Base-by-base conservation (phyloP, 2,797 vertebrate species). In the Thaleichthys pacificus region DNA sequence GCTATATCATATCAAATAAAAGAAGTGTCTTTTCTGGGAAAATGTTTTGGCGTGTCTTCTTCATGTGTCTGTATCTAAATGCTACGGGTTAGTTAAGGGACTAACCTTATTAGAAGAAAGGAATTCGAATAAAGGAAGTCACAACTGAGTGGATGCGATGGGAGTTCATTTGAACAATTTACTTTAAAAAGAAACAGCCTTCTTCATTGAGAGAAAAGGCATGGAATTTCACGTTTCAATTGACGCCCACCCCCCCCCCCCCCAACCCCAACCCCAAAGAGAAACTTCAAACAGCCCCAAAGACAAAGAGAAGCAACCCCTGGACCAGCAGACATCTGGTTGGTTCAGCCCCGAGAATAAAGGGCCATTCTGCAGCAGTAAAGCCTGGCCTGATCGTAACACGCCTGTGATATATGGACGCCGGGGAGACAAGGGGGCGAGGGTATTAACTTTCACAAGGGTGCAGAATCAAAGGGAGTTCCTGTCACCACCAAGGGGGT, bases 391-490 rank as follows among this genome's bases (percentile, higher is more conserved):
- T 68, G 74, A 87, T 89, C 83, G 87, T 91, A 88, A 91, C 88
- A 80, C 73, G 80, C 66, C 89, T 90, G 88, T 93, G 90, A 91
- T 91, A 92, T 91, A 92, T 87, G 86, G 86, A 81, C 87, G 84
- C 71, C 73, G 77, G 73, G 80, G 81, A 70, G 32, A 60, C 69
- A 67, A 76, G 67, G 67, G 70, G 54, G 54, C 24, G 8, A 69
- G 86, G 85, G 87, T 92, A 91, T 93, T 91, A 89, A 89, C 91
- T 92, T 93, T 93, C 91, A 91, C 89, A 91, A 90, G 87, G 88
- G 88, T 89, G 90, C 88, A 88, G 91, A 93, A 93, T 94, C 93
- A 94, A 94, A 94, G 93, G 88, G 87, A 89, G 88, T 90, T 89
- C 89, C 87, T 91, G 91, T 92, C 91, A 84, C 86, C 85, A 85